Evolutionary conservation across 2,888 invertebrate species (phyloP).

Genomic region (Drosophila imparisetae): DNA sequence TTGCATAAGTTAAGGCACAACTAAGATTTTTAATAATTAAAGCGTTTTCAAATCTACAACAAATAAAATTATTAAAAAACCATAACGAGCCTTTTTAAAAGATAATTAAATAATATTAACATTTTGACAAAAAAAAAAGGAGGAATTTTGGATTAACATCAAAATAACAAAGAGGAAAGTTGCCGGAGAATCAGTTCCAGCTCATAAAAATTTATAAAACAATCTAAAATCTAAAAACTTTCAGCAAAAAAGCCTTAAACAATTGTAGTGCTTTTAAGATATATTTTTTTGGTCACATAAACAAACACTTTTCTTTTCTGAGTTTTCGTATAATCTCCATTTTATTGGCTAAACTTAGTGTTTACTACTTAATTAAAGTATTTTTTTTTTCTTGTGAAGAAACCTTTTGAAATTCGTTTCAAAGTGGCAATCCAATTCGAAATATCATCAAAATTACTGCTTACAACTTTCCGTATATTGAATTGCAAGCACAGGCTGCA

Average conservation of each 20-base stretch:
- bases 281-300: neutral
- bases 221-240: neutral
- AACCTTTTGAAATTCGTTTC: slow-evolving; percentile 23
- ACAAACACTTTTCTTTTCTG: neutral
- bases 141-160: neutral
- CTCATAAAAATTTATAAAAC: neutral
- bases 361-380: slow-evolving; percentile 1
- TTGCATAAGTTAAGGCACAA: neutral
- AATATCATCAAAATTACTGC: slow-evolving; percentile 33
- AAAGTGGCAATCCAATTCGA: slow-evolving; percentile 15
- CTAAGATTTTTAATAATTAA: neutral
- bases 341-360: neutral
- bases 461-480: slow-evolving; percentile 15
- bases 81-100: neutral
- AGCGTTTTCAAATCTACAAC: neutral
- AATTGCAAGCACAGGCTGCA: slow-evolving; percentile 20
- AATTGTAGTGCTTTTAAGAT: neutral
- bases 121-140: neutral
- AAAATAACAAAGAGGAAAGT: neutral
- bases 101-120: neutral
- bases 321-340: neutral
- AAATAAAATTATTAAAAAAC: neutral
- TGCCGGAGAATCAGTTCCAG: neutral
- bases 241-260: neutral
- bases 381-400: slow-evolving; percentile 2